Evolutionary conservation across 2,113 vertebrate genomes (phyloP).

Genomic region (Amphilophus citrinellus): DNA sequence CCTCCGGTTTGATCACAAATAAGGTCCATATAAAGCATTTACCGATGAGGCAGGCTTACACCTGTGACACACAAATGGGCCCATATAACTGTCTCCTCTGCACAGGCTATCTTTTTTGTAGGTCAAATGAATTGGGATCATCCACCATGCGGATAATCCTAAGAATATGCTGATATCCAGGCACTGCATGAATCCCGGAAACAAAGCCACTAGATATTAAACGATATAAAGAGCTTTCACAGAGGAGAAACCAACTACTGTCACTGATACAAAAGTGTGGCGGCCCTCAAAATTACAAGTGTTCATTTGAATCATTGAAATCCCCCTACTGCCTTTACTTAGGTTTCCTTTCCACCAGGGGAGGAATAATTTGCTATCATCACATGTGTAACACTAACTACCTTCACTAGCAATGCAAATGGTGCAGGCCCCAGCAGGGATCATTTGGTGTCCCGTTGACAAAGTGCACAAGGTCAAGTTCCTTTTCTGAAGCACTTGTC

Average conservation of each 20-base stretch:
- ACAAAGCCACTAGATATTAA: slow-evolving; percentile 60
- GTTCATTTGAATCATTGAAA: slow-evolving; percentile 69
- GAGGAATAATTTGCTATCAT: slow-evolving; percentile 44
- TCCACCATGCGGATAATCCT: slow-evolving; percentile 59
- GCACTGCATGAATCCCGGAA: slow-evolving; percentile 47
- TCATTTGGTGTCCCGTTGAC: slow-evolving; percentile 68
- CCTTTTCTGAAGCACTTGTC: slow-evolving; percentile 47
- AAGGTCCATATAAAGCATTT: slow-evolving; percentile 30
- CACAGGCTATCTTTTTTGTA: slow-evolving; percentile 57
- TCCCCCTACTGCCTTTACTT: slow-evolving; percentile 22
- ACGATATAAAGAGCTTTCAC: slow-evolving; percentile 37
- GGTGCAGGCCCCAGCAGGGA: slow-evolving; percentile 34
- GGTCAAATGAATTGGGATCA: slow-evolving; percentile 71
- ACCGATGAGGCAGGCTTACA: slow-evolving; percentile 31
- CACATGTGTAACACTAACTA: slow-evolving; percentile 68
- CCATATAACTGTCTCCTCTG: slow-evolving; percentile 36
- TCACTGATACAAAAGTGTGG: slow-evolving; percentile 31
- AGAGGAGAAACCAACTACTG: slow-evolving; percentile 29
- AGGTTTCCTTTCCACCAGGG: slow-evolving; percentile 29
- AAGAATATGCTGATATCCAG: slow-evolving; percentile 67
- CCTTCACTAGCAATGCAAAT: slow-evolving; percentile 64
- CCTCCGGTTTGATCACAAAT: slow-evolving; percentile 7
- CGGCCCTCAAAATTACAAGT: slow-evolving; percentile 54
- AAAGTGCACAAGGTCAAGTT: slow-evolving; percentile 62
- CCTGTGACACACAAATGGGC: slow-evolving; percentile 53